These are phyloP conservation scores for Tyto alba DNA, from an alignment of 2,113 vertebrate species.

Conservation along the genomic window DNA sequence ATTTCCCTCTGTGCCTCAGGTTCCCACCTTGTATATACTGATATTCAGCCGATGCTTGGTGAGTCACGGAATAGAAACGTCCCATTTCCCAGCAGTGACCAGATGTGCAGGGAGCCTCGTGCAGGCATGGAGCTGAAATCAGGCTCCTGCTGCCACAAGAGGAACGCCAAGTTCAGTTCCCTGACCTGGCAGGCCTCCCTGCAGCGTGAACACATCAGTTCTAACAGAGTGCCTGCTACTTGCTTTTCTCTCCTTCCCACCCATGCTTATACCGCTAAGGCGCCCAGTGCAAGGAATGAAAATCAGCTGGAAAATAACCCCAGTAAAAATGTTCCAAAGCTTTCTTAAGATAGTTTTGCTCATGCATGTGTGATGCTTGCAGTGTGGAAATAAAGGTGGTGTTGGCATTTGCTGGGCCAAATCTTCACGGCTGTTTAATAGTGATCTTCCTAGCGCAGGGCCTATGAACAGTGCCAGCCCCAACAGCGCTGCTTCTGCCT, in stretches of 20 bases:
- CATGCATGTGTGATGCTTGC: background rate
- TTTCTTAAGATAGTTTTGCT: background rate
- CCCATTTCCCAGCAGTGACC: background rate
- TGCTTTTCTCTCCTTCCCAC: background rate
- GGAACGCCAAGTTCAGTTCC: background rate
- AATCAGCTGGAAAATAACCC: background rate
- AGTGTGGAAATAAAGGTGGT: background rate
- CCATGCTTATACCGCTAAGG: background rate
- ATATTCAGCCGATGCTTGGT: too few species aligned
- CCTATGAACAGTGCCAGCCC: background rate
- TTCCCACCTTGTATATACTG: background rate
- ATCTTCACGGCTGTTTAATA: background rate
- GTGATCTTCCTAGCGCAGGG: accelerated
- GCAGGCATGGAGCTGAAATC: background rate
- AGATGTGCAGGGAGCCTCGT: accelerated
- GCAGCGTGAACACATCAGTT: too few species aligned
- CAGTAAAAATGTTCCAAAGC: background rate
- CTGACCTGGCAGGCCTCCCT: background rate
- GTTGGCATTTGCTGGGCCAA: background rate
- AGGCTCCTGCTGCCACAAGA: background rate
- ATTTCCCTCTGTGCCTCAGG: background rate
- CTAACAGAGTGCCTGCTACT: too few species aligned
- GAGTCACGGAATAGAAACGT: background rate
- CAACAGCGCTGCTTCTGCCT: background rate
- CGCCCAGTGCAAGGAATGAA: background rate